A percentile compares a stretch with the other conserved stretches of the same genome.
Conservation (phyloP, 2,113 vertebrate species). For the Pionites leucogaster region DNA sequence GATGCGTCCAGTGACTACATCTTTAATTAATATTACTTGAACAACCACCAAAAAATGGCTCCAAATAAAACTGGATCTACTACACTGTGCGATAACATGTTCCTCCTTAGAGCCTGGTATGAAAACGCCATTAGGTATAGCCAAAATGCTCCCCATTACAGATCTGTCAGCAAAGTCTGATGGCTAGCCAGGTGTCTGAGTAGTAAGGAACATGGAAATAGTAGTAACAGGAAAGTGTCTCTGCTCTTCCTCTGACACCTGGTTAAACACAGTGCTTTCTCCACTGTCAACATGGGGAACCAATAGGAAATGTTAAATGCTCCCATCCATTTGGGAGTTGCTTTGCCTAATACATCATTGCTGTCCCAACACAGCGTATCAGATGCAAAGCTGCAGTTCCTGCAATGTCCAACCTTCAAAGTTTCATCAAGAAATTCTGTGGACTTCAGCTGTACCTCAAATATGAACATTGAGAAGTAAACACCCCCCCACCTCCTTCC, state of each 20-base stretch:
- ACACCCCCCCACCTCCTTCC: not conserved
- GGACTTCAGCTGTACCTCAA: not conserved
- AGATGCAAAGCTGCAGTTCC: not conserved
- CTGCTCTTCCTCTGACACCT: not conserved
- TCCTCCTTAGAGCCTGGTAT: not conserved
- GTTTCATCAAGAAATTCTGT: not conserved
- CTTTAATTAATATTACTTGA: slow-evolving; percentile 5
- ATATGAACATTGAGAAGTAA: not conserved
- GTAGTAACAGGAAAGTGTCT: not conserved
- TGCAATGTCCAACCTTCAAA: not conserved
- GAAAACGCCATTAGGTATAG: not conserved
- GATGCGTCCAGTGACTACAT: not conserved
- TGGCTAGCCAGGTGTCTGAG: not conserved
- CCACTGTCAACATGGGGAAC: not conserved
- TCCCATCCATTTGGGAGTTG: not conserved
- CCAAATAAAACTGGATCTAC: not conserved
- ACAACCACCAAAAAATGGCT: not conserved
- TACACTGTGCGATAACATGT: not conserved
- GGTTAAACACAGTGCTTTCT: not conserved
- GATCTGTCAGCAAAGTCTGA: not conserved
- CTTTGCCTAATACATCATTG: not conserved
- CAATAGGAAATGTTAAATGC: not conserved
- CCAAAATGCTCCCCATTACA: not conserved
- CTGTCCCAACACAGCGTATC: not conserved
- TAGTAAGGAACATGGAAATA: not conserved